Evolutionary conservation across 2,797 vertebrate species (phyloP).

Genomic region (Cryptoprocta ferox): DNA sequence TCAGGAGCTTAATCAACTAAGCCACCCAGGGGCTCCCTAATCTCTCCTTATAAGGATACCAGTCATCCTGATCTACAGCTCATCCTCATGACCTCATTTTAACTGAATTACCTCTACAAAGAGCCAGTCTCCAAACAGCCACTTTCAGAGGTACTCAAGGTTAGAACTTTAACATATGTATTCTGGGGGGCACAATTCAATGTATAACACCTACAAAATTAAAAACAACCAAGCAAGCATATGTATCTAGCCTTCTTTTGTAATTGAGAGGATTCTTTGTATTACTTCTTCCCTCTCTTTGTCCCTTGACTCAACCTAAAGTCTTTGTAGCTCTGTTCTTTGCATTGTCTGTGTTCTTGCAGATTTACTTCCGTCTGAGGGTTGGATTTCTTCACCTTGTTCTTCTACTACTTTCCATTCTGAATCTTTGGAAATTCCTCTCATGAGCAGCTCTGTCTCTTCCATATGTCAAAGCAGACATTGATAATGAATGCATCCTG

Average conservation of each 20-base stretch:
- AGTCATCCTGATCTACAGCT: no score
- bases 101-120: background rate
- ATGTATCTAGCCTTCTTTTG: accelerated
- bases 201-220: background rate
- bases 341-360: background rate
- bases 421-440: no score
- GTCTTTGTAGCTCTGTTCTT: background rate
- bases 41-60: background rate
- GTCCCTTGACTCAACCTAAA: accelerated
- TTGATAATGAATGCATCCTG: no score
- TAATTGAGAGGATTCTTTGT: background rate
- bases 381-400: accelerated
- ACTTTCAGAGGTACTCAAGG: no score
- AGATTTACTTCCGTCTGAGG: no score
- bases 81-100: background rate
- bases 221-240: background rate
- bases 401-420: background rate
- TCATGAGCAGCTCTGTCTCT: background rate
- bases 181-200: background rate
- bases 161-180: background rate
- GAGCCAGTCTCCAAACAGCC: background rate
- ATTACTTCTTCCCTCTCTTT: background rate
- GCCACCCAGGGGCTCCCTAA: no score
- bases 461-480: background rate
- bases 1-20: no score